Percentiles rank a stretch among this genome's conserved stretches.
These are phyloP conservation scores for Diadema setosum DNA, from an alignment of 35 echinoderm and acorn worm species.

Conservation along the genomic window DNA sequence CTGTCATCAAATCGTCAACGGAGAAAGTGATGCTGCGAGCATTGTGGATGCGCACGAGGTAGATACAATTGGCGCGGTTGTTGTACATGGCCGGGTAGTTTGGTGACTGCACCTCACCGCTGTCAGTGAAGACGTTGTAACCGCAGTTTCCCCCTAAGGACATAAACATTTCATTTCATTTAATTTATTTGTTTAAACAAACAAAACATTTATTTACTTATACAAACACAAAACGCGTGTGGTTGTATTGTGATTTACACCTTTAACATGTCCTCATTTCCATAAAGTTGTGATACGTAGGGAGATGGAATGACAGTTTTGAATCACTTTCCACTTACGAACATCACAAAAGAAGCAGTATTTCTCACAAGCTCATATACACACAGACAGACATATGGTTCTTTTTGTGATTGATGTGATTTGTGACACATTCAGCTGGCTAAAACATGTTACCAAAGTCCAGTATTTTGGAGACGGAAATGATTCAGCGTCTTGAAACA, in stretches of 20 bases:
- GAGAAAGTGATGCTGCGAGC: constrained; percentile 45
- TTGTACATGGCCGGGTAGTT: constrained; percentile 33
- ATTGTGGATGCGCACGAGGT: constrained; percentile 29
- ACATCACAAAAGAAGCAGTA: too few relatives aligned
- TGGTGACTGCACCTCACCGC: neutral
- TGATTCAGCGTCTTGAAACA: too few relatives aligned
- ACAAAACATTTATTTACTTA: neutral
- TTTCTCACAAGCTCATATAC: too few relatives aligned
- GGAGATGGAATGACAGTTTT: too few relatives aligned
- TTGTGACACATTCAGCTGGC: too few relatives aligned
- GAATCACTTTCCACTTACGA: too few relatives aligned
- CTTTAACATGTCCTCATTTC: neutral
- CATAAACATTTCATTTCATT: neutral
- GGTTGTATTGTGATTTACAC: neutral
- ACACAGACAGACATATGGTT: too few relatives aligned
- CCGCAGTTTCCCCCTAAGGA: constrained; percentile 52
- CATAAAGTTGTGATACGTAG: neutral
- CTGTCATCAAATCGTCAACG: constrained; percentile 36
- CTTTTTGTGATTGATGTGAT: too few relatives aligned
- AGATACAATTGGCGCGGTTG: constrained; percentile 32
- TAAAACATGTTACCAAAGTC: too few relatives aligned
- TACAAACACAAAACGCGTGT: neutral
- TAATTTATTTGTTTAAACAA: neutral
- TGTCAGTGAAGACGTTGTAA: neutral
- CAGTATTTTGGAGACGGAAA: too few relatives aligned